Evolutionary conservation across 2,113 vertebrate genomes (phyloP).

Genomic region (Coryphaenoides rupestris): DNA sequence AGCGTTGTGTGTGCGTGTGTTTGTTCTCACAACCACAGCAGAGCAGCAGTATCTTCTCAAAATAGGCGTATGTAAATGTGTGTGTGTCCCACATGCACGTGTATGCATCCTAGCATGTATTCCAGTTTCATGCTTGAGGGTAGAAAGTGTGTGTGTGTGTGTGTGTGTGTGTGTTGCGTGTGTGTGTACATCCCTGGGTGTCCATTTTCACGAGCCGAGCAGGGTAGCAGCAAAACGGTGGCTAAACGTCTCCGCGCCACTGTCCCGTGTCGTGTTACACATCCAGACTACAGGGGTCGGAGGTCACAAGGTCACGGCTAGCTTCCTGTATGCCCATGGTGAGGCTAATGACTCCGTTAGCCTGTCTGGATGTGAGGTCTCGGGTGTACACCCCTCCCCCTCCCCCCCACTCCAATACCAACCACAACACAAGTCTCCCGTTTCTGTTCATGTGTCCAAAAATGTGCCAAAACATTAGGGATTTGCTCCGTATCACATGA

Average conservation of each 20-base stretch:
- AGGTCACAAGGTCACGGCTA: constrained; percentile 54
- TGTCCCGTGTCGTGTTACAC: constrained; percentile 37
- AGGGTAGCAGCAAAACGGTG: constrained; percentile 10
- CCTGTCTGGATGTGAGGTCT: constrained; percentile 1
- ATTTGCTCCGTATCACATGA: too few species aligned
- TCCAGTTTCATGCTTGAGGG: constrained; percentile 43
- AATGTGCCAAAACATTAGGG: too few species aligned
- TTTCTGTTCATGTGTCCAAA: too few species aligned
- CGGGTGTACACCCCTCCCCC: neutral
- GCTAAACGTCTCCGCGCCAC: constrained; percentile 60
- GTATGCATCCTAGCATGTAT: constrained; percentile 55
- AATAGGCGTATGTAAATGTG: neutral
- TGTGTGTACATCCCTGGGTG: constrained; percentile 2
- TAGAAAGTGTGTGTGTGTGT: constrained; percentile 1
- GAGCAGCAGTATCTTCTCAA: too few species aligned
- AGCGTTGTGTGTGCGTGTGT: neutral
- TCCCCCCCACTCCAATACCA: constrained; percentile 9
- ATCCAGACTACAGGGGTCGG: constrained; percentile 31
- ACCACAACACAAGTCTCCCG: constrained; percentile 4
- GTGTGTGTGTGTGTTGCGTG: neutral
- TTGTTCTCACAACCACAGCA: too few species aligned
- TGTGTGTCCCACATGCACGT: neutral
- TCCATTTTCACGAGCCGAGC: constrained; percentile 37
- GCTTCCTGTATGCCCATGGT: constrained; percentile 54
- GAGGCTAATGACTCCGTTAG: neutral